phyloP scores from a whole-genome alignment of 2,888 invertebrate genomes.

The Nephrotoma appendiculata region DNA sequence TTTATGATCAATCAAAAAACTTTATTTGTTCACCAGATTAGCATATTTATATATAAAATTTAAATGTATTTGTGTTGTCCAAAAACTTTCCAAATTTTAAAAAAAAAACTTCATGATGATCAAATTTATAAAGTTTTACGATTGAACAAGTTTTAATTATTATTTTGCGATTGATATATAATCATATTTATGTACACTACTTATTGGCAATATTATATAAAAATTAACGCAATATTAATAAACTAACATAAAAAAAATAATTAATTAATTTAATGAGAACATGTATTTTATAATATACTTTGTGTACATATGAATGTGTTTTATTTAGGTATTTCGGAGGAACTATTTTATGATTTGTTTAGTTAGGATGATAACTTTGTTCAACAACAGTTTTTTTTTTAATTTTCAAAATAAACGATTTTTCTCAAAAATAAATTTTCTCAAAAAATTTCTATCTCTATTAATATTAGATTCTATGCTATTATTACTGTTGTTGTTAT shows the following conservation, averaged over 20 bases:
- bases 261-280: background rate
- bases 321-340: background rate
- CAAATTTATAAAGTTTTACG: background rate
- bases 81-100: background rate
- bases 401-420: slow-evolving; percentile 2
- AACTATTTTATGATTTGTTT: background rate
- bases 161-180: background rate
- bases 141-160: background rate
- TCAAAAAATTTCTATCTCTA: slow-evolving; percentile 5
- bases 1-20: background rate
- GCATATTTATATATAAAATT: background rate
- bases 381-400: background rate
- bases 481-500: background rate
- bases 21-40: background rate
- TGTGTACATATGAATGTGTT: background rate
- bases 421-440: slow-evolving; percentile 10
- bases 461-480: background rate
- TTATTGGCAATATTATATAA: background rate
- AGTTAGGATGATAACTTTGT: background rate
- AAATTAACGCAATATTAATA: background rate
- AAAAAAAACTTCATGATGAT: background rate
- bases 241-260: background rate
- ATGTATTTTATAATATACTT: background rate
- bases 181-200: background rate
- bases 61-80: background rate